A percentile compares a stretch with the other conserved stretches of the same genome.
phyloP scores from a whole-genome alignment of 2,113 vertebrate genomes.

The Pteruthius melanotis region DNA sequence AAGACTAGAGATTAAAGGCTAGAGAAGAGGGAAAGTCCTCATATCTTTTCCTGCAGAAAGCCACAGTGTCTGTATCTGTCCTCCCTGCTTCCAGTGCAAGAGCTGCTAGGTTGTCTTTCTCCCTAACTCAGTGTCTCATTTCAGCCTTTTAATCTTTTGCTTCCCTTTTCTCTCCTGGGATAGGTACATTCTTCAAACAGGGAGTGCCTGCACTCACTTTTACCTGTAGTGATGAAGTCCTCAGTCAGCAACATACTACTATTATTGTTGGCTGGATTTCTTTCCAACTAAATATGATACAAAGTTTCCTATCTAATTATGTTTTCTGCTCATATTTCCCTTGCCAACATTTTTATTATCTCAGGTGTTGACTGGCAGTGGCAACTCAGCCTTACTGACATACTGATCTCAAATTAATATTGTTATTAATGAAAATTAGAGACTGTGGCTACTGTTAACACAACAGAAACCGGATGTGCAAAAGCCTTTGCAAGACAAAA shows the following conservation, averaged over 20 bases:
- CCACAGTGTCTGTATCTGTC: accelerated
- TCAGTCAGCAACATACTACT: neutral
- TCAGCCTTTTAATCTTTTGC: neutral
- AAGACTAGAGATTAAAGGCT: neutral
- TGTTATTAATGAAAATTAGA: neutral
- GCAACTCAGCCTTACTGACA: neutral
- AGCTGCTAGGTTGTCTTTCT: neutral
- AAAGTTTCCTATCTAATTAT: neutral
- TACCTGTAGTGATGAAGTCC: neutral
- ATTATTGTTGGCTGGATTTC: neutral
- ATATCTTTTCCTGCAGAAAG: neutral
- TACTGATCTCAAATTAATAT: neutral
- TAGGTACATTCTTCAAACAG: neutral
- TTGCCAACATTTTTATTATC: neutral
- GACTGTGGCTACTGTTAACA: neutral
- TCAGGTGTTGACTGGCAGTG: neutral
- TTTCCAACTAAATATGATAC: neutral
- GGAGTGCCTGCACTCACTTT: neutral
- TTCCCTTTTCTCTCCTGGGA: neutral
- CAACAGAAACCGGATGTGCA: neutral
- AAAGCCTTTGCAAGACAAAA: neutral
- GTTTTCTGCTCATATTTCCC: neutral
- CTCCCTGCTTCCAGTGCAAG: neutral
- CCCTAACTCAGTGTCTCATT: neutral
- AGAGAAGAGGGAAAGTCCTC: neutral